Percentiles rank a stretch among this genome's conserved stretches.
Conservation (phyloP, 2,797 vertebrate species). For the Falco biarmicus region DNA sequence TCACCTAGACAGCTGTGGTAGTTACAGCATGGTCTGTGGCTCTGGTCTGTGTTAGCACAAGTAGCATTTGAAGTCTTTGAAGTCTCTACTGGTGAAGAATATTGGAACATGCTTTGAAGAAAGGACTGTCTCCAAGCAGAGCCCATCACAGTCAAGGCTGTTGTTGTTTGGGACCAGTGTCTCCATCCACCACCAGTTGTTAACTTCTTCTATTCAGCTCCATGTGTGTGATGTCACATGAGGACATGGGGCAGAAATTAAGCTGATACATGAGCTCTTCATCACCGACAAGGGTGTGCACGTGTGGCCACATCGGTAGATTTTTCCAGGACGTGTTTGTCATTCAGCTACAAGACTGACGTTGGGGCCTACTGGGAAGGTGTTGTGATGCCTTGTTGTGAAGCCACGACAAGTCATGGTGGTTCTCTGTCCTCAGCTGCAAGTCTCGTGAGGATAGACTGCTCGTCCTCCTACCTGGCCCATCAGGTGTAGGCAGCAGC, state of each 20-base stretch:
- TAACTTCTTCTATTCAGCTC: neutral
- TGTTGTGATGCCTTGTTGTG: neutral
- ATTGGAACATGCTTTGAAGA: neutral
- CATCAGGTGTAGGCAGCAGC: neutral
- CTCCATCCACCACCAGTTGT: neutral
- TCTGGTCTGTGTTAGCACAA: neutral
- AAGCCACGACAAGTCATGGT: neutral
- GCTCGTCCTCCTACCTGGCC: neutral
- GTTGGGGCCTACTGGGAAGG: neutral
- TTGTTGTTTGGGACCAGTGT: neutral
- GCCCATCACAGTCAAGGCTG: neutral
- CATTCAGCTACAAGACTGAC: neutral
- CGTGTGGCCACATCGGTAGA: rapidly evolving
- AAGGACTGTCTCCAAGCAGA: neutral
- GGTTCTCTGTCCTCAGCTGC: neutral
- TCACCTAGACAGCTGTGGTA: neutral
- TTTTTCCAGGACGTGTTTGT: neutral
- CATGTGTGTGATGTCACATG: neutral
- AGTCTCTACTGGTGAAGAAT: neutral
- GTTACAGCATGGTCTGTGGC: neutral
- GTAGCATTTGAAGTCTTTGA: neutral
- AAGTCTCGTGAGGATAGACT: neutral
- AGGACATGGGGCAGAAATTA: neutral
- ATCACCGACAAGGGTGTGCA: neutral
- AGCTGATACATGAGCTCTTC: neutral